phyloP scores from a whole-genome alignment of 2,113 vertebrate genomes.

The Xyrauchen texanus region DNA sequence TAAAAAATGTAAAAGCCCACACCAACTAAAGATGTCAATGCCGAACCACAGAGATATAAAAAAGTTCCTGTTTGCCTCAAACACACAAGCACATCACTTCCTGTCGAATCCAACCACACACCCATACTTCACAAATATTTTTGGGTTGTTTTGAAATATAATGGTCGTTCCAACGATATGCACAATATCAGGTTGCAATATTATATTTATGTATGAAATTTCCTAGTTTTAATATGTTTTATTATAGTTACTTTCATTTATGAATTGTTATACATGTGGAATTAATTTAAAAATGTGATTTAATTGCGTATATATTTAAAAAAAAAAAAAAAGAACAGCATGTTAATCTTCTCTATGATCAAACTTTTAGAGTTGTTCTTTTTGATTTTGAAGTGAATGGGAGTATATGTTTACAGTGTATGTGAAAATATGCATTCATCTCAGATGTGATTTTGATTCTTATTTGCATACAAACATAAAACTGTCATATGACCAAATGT shows the following conservation, averaged over 20 bases:
- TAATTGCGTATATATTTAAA: slow-evolving; percentile 67
- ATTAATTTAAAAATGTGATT: slow-evolving; percentile 71
- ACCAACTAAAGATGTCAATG: slow-evolving; percentile 53
- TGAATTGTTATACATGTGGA: slow-evolving; percentile 69
- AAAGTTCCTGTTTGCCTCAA: slow-evolving; percentile 38
- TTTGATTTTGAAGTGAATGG: slow-evolving; percentile 59
- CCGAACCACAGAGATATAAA: slow-evolving; percentile 19
- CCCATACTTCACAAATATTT: slow-evolving; percentile 34
- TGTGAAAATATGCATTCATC: slow-evolving; percentile 56
- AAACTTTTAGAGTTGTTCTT: slow-evolving; percentile 54
- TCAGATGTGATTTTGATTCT: slow-evolving; percentile 53
- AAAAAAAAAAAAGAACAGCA: slow-evolving; percentile 60
- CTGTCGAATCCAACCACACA: slow-evolving; percentile 41
- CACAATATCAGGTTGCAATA: slow-evolving; percentile 83
- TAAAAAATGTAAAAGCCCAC: slow-evolving; percentile 28
- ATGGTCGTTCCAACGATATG: slow-evolving; percentile 70
- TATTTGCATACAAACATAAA: slow-evolving; percentile 54
- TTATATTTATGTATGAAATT: slow-evolving; percentile 73
- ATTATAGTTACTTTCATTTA: slow-evolving; percentile 70
- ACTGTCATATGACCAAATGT: slow-evolving; percentile 40
- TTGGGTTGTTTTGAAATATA: slow-evolving; percentile 47
- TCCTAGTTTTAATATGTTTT: slow-evolving; percentile 39
- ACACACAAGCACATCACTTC: slow-evolving; percentile 47
- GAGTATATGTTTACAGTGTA: slow-evolving; percentile 58
- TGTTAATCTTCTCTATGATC: slow-evolving; percentile 68